Conservation (phyloP, 2,113 vertebrate species). For the Chloropsis cyanopogon region DNA sequence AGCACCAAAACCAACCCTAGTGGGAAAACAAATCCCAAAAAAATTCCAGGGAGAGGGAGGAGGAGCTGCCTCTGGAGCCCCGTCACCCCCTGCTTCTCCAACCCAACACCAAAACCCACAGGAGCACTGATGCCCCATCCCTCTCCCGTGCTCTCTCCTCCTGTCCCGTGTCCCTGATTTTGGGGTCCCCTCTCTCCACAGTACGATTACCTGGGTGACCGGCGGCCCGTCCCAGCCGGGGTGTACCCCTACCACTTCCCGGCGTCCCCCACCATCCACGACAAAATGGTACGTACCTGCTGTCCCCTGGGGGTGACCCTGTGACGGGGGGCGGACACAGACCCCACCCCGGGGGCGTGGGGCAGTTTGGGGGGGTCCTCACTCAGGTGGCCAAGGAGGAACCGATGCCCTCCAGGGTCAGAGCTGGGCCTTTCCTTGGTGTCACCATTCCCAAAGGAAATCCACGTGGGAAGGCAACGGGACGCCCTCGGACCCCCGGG, state of each 20-base stretch:
- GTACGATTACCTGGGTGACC: conserved; percentile 91
- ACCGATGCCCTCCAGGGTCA: accelerated
- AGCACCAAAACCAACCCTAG: not conserved
- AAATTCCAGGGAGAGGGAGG: not conserved
- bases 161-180: not conserved
- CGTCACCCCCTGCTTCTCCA: too few relatives aligned
- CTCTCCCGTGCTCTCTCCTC: accelerated
- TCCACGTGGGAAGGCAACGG: not conserved
- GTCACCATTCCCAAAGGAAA: not conserved
- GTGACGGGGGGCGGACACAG: not conserved
- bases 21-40: not conserved
- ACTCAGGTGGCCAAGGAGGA: not conserved
- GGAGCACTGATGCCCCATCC: accelerated
- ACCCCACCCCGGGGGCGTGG: not conserved
- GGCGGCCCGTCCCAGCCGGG: conserved; percentile 83
- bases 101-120: too few relatives aligned
- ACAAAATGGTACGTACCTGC: conserved; percentile 87
- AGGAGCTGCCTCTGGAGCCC: not conserved
- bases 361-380: not conserved
- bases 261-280: conserved; percentile 85
- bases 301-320: not conserved
- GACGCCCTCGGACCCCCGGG: not conserved
- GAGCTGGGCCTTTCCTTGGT: not conserved
- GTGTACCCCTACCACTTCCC: conserved; percentile 89
- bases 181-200: conserved; percentile 69